These are phyloP conservation scores for Dicerorhinus sumatrensis DNA, from an alignment of 2,113 vertebrate species.

Conservation along the genomic window DNA sequence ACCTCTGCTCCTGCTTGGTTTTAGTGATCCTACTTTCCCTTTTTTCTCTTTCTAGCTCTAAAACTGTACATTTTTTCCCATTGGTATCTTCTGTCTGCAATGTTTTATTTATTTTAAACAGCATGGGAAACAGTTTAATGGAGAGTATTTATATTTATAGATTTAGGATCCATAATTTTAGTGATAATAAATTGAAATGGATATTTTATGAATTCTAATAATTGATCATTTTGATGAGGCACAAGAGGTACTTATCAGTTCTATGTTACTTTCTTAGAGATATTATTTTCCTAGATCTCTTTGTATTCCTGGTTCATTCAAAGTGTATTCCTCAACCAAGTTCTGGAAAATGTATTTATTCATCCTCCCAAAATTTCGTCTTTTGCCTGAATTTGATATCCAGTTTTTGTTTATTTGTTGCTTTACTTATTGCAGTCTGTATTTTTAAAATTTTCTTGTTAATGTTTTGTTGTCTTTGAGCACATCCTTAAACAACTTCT, in stretches of 20 bases:
- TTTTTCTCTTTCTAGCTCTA: not conserved
- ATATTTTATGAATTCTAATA: not conserved
- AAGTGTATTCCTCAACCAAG: fast-evolving
- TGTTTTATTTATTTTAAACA: not conserved
- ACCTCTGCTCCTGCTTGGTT: not conserved
- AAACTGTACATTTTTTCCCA: not conserved
- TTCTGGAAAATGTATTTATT: not conserved
- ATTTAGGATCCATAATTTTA: not conserved
- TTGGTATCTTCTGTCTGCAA: not conserved
- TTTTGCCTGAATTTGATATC: not conserved
- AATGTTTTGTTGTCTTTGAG: not conserved
- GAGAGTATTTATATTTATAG: not conserved
- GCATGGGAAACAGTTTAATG: not conserved
- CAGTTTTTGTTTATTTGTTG: not conserved
- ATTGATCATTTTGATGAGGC: not conserved
- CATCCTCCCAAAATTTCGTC: not conserved
- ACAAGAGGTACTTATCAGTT: not conserved
- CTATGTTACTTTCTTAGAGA: not conserved
- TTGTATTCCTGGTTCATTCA: not conserved
- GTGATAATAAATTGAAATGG: not conserved
- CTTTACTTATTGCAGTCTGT: not conserved
- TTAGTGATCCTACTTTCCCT: not conserved
- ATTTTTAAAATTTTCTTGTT: not conserved
- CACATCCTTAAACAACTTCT: not conserved
- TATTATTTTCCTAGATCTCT: not conserved